A percentile compares a stretch with the other conserved stretches of the same genome.
phyloP scores from a whole-genome alignment of 2,113 vertebrate genomes.

The Prochilodus magdalenae region DNA sequence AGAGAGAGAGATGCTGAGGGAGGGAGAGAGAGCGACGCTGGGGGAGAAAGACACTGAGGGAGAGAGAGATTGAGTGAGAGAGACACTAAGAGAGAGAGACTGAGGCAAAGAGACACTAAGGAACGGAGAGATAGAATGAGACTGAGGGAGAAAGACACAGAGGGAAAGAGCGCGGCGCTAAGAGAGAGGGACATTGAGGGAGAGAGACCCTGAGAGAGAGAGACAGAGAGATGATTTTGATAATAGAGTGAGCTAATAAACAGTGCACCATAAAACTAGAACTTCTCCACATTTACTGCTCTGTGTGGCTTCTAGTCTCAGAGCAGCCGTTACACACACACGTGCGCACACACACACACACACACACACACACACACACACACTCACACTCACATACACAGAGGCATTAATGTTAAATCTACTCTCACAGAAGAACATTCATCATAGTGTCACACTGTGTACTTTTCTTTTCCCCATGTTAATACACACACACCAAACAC shows the following conservation, averaged over 20 bases:
- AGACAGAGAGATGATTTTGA: constrained; percentile 49
- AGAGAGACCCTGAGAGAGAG: no score
- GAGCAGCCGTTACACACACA: constrained; percentile 34
- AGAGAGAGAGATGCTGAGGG: no score
- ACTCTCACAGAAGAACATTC: constrained; percentile 22
- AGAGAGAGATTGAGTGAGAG: no score
- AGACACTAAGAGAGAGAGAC: not conserved
- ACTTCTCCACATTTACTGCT: constrained; percentile 52
- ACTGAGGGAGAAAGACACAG: not conserved
- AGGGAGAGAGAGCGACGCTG: constrained; percentile 15
- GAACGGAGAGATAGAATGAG: constrained; percentile 42
- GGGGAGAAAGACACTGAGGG: not conserved
- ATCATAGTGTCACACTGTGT: constrained; percentile 36
- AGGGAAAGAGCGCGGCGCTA: constrained; percentile 45
- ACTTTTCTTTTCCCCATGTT: constrained; percentile 19
- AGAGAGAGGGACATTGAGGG: not conserved
- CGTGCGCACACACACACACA: constrained; percentile 18
- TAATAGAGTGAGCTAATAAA: constrained; percentile 62
- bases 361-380: constrained; percentile 27
- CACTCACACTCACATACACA: constrained; percentile 44
- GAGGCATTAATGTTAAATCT: constrained; percentile 39
- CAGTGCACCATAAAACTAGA: constrained; percentile 45
- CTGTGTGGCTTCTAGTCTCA: constrained; percentile 30
- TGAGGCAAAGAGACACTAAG: not conserved
- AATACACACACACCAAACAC: not conserved